These are phyloP conservation scores for Meiosimyza decipiens DNA, from an alignment of 2,888 invertebrate genomes.

Conservation along the genomic window DNA sequence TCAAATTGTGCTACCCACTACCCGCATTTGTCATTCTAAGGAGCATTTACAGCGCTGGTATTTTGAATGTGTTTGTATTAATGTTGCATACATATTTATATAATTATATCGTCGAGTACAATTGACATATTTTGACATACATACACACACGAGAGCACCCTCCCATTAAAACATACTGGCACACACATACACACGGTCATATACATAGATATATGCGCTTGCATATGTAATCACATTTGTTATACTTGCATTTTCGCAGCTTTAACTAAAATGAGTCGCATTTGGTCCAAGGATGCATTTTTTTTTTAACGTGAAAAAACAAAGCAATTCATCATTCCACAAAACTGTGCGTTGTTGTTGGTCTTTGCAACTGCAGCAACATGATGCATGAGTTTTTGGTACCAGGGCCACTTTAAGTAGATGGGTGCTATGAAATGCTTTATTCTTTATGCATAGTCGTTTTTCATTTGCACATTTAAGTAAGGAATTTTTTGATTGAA, in stretches of 20 bases:
- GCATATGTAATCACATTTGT: background rate
- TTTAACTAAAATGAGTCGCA: slow-evolving; percentile 15
- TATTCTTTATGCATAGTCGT: too few relatives aligned
- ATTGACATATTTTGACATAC: slow-evolving; percentile 27
- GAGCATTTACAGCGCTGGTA: too few relatives aligned
- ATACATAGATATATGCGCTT: background rate
- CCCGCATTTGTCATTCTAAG: too few relatives aligned
- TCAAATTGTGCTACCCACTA: too few relatives aligned
- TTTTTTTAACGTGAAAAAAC: slow-evolving; percentile 1
- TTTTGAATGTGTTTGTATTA: background rate
- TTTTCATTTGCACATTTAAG: too few relatives aligned
- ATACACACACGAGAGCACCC: background rate
- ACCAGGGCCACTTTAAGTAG: too few relatives aligned
- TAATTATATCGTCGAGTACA: slow-evolving; percentile 20
- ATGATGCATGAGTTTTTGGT: background rate
- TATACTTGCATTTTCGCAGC: slow-evolving; percentile 10
- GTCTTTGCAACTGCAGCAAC: too few relatives aligned
- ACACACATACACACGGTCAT: slow-evolving; percentile 19
- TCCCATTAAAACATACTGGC: slow-evolving; percentile 10
- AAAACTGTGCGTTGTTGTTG: background rate
- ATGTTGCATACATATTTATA: slow-evolving; percentile 13
- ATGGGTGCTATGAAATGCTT: too few relatives aligned
- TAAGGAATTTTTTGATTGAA: too few relatives aligned
- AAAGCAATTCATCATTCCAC: background rate
- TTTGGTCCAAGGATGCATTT: slow-evolving; percentile 15